These are phyloP conservation scores for Brachymystax lenok DNA, from an alignment of 2,797 vertebrate species.

Conservation along the genomic window DNA sequence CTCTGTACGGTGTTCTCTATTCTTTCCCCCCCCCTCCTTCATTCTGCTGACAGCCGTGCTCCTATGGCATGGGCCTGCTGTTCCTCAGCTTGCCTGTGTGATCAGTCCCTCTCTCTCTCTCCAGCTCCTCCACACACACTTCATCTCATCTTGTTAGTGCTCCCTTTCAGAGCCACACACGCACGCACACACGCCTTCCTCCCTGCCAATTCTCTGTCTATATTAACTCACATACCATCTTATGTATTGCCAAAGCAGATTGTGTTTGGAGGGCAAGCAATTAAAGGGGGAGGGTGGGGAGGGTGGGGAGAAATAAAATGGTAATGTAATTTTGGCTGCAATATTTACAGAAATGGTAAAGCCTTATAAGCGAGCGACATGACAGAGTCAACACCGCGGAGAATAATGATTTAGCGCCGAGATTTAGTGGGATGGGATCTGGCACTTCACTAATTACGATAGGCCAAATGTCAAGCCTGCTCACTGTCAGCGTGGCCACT, in stretches of 20 bases:
- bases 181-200: conserved; percentile 6
- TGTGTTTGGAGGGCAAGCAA: conserved; percentile 88
- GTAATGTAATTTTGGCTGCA: conserved; percentile 85
- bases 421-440: conserved; percentile 81
- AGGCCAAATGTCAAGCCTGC: conserved; percentile 85
- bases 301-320: conserved; percentile 70
- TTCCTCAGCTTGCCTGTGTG: conserved; percentile 80
- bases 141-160: conserved; percentile 77
- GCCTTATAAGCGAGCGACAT: conserved; percentile 76
- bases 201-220: conserved; percentile 82
- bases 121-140: conserved; percentile 74
- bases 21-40: conserved; percentile 40
- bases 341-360: conserved; percentile 78
- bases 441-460: conserved; percentile 82
- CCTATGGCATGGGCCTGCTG: conserved; percentile 81
- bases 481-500: conserved; percentile 80
- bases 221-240: conserved; percentile 83
- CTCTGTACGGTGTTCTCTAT: not conserved
- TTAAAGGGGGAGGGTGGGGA: conserved; percentile 75
- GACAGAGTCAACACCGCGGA: conserved; percentile 78
- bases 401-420: conserved; percentile 83
- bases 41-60: conserved; percentile 73
- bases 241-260: conserved; percentile 88
- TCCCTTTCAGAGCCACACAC: conserved; percentile 61
- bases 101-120: conserved; percentile 73